A percentile compares a stretch with the other conserved stretches of the same genome.
phyloP scores from a whole-genome alignment of 2,797 vertebrate genomes.

The Toxotes lorentzi region DNA sequence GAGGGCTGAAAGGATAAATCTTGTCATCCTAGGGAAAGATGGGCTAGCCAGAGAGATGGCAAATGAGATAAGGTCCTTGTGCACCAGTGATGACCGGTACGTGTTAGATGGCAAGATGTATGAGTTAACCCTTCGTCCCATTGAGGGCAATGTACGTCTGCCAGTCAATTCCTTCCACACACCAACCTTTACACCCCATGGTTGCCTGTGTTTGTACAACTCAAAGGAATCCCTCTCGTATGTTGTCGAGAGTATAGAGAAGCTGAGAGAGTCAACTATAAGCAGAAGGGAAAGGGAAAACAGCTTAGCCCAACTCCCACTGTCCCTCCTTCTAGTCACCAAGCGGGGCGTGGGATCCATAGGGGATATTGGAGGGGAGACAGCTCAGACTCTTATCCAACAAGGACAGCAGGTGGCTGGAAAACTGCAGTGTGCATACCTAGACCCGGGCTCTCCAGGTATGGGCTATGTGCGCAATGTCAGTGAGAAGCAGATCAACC shows the following conservation, averaged over 20 bases:
- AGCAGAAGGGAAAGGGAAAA: slow-evolving; percentile 91
- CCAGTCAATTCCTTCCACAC: slow-evolving; percentile 98
- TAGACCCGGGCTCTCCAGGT: slow-evolving; percentile 93
- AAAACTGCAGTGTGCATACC: slow-evolving; percentile 92
- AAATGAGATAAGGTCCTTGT: slow-evolving; percentile 96
- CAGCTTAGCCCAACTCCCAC: slow-evolving; percentile 87
- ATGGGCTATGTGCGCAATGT: slow-evolving; percentile 94
- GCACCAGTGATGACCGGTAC: slow-evolving; percentile 95
- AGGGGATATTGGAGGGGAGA: slow-evolving; percentile 92
- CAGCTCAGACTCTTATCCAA: slow-evolving; percentile 92
- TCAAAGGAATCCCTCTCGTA: slow-evolving; percentile 97
- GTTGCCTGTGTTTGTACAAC: slow-evolving; percentile 97
- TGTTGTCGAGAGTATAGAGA: slow-evolving; percentile 96
- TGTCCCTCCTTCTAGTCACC: slow-evolving; percentile 93
- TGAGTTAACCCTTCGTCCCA: slow-evolving; percentile 93
- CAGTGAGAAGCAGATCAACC: slow-evolving; percentile 94
- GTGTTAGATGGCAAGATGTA: slow-evolving; percentile 95
- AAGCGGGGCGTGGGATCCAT: slow-evolving; percentile 91
- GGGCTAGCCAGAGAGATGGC: slow-evolving; percentile 95
- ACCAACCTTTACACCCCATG: slow-evolving; percentile 95
- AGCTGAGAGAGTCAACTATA: slow-evolving; percentile 90
- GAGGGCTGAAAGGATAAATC: slow-evolving; percentile 91
- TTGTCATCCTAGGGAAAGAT: slow-evolving; percentile 97
- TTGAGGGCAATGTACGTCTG: slow-evolving; percentile 97
- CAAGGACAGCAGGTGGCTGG: slow-evolving; percentile 94